Evolutionary conservation across 2,888 invertebrate species (phyloP), one percentile per base, ranked within the genome.

Genomic region (Acleris cristana): DNA sequence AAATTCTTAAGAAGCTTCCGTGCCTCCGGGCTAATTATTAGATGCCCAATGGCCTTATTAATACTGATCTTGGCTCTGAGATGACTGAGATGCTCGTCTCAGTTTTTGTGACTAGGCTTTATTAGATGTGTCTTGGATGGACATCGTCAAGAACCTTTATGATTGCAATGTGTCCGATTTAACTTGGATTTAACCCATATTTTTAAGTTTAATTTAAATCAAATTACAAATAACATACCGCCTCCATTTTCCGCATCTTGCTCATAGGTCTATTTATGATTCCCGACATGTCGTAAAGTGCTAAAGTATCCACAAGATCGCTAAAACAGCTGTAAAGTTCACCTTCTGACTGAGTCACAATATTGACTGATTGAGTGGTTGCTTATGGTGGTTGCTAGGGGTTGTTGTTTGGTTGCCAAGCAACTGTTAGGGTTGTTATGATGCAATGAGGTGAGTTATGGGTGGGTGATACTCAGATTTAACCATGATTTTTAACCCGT

Each of bases 161-260:
- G 26, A 6, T 26, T 1, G 26, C 26, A 26, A 26, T 6, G 26
- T 26, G 26, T 6, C 26, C 26, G 26, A 26, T 6, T 26, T 26
- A 6, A 26, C 6, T 6, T 6, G 6, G 26, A 26, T 6, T 26
- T 26, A 6, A 26, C 6, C 26, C 5, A 26, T 26, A 0, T 26
- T 26, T 0, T 6, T 26, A 26, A 6, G 40, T 40, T 40, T 40
- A 40, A 14, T 40, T 14, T 10, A 5, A 45, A 16, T 48, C 19
- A 7, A 54, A 45, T 18, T n/a, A 44, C 51, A 58, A 30, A 62
- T 49, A 48, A 78, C 84, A 80, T 70, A 92, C 92, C 64, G 87
- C 80, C 74, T 92, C 91, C 21, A 91, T 71, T 70, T 89, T 92
- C 65, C 86, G 77, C 86, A 86, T 86, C 45, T 85, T 86, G 68